phyloP scores from a whole-genome alignment of 2,888 invertebrate species.

The Lycia hirtaria region DNA sequence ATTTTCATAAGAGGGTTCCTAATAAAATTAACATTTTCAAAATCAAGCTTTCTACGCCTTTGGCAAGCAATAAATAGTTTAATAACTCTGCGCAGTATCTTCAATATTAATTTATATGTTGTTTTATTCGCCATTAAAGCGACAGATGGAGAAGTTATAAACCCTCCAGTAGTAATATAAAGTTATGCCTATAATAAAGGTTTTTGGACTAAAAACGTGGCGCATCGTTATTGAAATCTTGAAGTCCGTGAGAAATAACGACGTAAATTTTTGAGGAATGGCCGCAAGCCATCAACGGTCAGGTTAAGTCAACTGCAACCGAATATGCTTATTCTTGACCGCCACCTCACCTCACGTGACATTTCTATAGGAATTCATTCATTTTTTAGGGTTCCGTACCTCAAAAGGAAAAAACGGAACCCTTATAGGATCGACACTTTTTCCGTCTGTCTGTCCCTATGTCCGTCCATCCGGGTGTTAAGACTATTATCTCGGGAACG shows the following conservation, averaged over 20 bases:
- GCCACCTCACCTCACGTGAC: too few relatives aligned
- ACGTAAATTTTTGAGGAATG: neutral
- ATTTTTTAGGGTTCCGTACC: neutral
- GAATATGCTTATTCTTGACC: too few relatives aligned
- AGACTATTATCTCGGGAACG: too few relatives aligned
- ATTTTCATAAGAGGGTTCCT: too few relatives aligned
- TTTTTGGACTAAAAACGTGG: constrained; percentile 16
- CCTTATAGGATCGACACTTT: too few relatives aligned
- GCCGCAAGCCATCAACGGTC: too few relatives aligned
- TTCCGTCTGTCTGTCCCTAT: too few relatives aligned
- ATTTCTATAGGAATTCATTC: too few relatives aligned
- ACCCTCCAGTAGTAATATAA: constrained; percentile 18
- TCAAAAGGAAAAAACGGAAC: too few relatives aligned
- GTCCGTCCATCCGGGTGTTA: too few relatives aligned
- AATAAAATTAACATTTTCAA: neutral
- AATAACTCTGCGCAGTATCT: constrained; percentile 4
- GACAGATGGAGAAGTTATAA: constrained; percentile 33
- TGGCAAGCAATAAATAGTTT: neutral
- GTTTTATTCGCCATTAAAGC: constrained; percentile 35
- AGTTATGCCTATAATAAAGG: constrained; percentile 26
- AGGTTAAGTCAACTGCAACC: too few relatives aligned
- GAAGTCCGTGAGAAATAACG: neutral
- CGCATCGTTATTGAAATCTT: constrained; percentile 3
- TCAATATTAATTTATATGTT: constrained; percentile 32
- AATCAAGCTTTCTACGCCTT: neutral